A percentile compares a stretch with the other conserved stretches of the same genome.
phyloP scores from a whole-genome alignment of 1,140 invertebrate genomes.

The Drosophila truncata region DNA sequence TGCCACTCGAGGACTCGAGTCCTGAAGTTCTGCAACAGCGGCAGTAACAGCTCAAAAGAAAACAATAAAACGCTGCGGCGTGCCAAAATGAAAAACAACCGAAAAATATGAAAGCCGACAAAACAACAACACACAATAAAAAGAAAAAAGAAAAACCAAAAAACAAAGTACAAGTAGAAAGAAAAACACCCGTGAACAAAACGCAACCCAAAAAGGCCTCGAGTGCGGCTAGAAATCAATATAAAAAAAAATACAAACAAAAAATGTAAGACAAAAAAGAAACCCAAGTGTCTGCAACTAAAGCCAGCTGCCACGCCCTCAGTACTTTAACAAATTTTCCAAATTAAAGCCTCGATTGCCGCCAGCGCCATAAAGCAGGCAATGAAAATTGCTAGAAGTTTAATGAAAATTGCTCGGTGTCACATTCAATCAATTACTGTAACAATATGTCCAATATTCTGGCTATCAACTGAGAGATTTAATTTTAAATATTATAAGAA shows the following conservation, averaged over 20 bases:
- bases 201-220: slow-evolving; percentile 35
- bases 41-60: slow-evolving; percentile 60
- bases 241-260: slow-evolving; percentile 23
- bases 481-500: slow-evolving; percentile 1
- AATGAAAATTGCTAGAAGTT: slow-evolving; percentile 34
- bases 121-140: neutral
- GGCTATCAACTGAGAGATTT: slow-evolving; percentile 6
- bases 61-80: slow-evolving; percentile 74
- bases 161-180: slow-evolving; percentile 24
- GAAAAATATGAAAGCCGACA: slow-evolving; percentile 48
- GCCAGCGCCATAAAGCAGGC: slow-evolving; percentile 51
- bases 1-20: slow-evolving; percentile 68
- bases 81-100: slow-evolving; percentile 45
- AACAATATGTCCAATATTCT: slow-evolving; percentile 17
- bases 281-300: slow-evolving; percentile 18
- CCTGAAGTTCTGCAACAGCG: slow-evolving; percentile 46
- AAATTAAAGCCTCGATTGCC: slow-evolving; percentile 10
- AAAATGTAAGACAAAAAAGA: neutral
- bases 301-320: slow-evolving; percentile 50
- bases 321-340: slow-evolving; percentile 38
- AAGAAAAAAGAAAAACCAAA: slow-evolving; percentile 1
- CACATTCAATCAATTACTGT: slow-evolving; percentile 33
- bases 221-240: slow-evolving; percentile 70
- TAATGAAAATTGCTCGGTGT: slow-evolving; percentile 25
- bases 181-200: slow-evolving; percentile 37